phyloP scores from a whole-genome alignment of 1,140 invertebrate species.

The Tetragnatha versicolor region DNA sequence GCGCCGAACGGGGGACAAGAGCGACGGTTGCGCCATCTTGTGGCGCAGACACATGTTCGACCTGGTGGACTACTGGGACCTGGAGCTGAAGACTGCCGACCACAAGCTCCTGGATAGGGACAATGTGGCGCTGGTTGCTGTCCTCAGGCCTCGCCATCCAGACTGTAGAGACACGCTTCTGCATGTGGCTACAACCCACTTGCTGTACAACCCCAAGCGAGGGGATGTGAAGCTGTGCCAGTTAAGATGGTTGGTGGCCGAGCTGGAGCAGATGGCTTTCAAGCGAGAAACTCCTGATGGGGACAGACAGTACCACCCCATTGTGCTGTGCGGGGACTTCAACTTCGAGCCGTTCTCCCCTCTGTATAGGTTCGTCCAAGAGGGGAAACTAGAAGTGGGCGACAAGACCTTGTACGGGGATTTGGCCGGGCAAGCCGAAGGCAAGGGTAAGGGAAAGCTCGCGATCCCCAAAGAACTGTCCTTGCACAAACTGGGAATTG shows the following conservation, averaged over 20 bases:
- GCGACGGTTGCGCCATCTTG: constrained; percentile 86
- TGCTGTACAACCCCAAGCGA: constrained; percentile 89
- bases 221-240: constrained; percentile 90
- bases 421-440: constrained; percentile 61
- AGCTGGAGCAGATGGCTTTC: constrained; percentile 81
- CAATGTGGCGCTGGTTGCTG: constrained; percentile 85
- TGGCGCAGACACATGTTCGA: constrained; percentile 73
- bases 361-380: constrained; percentile 76
- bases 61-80: constrained; percentile 68
- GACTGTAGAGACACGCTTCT: constrained; percentile 68
- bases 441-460: constrained; percentile 31
- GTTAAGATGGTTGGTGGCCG: constrained; percentile 76
- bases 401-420: constrained; percentile 60
- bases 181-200: constrained; percentile 89
- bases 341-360: constrained; percentile 78
- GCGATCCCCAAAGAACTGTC: constrained; percentile 1
- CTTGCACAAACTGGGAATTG: constrained; percentile 20
- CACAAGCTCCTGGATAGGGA: constrained; percentile 77
- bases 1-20: constrained; percentile 74
- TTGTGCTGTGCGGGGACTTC: constrained; percentile 88
- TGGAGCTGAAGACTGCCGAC: constrained; percentile 69
- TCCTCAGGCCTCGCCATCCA: constrained; percentile 67
- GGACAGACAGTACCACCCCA: constrained; percentile 71
- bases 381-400: constrained; percentile 72
- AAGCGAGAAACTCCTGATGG: constrained; percentile 58